These are phyloP conservation scores for Glaucomys volans DNA, from an alignment of 2,113 vertebrate genomes.

Conservation along the genomic window DNA sequence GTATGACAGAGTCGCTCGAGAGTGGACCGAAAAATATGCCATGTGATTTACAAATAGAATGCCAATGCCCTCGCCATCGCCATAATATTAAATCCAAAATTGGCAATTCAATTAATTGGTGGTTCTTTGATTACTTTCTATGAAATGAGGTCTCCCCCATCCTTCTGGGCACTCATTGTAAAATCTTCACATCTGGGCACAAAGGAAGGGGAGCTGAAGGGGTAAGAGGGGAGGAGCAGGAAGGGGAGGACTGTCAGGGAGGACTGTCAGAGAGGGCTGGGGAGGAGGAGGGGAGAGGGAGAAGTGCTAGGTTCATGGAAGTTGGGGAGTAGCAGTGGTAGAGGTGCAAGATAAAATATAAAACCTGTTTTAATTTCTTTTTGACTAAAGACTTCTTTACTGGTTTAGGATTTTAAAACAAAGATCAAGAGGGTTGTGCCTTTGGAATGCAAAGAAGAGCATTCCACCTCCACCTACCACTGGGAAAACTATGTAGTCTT, in stretches of 20 bases:
- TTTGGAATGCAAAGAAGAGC: neutral
- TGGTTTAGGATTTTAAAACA: neutral
- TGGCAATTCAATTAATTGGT: neutral
- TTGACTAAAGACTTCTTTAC: neutral
- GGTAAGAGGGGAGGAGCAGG: too few species aligned
- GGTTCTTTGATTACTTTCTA: neutral
- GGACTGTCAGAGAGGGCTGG: neutral
- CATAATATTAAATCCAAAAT: neutral
- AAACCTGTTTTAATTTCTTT: neutral
- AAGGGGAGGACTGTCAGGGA: neutral
- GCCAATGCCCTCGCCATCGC: too few species aligned
- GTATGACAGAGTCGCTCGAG: neutral
- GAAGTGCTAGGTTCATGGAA: too few species aligned
- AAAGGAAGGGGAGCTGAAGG: neutral
- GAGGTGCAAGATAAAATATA: too few species aligned
- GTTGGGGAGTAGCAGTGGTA: too few species aligned
- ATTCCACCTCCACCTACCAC: neutral
- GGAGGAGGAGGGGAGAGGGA: neutral
- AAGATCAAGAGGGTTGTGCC: neutral
- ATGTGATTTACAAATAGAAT: neutral
- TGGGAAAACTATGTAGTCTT: neutral
- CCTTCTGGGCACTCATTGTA: neutral
- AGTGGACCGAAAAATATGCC: neutral
- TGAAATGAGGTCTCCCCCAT: fast-evolving
- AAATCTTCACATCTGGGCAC: neutral